Conservation (phyloP, 2,888 invertebrate genomes). For the Drosophila leonis region DNA sequence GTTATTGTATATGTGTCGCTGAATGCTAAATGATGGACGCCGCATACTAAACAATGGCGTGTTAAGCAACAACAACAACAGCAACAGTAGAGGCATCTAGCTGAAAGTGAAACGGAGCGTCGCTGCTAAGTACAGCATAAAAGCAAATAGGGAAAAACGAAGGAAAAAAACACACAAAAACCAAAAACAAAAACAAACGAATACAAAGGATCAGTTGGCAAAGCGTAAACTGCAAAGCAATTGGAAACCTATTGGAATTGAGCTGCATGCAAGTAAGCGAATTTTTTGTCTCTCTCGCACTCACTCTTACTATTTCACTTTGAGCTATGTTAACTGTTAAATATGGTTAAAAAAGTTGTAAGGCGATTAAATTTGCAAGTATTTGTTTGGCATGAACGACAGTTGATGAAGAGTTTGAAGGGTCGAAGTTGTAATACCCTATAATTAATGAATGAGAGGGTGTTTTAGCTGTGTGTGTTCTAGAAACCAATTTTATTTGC, state of each 20-base stretch:
- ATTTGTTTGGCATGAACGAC: neutral
- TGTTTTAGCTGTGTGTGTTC: neutral
- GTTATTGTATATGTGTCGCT: conserved; percentile 45
- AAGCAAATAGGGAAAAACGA: conserved; percentile 9
- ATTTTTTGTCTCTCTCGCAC: neutral
- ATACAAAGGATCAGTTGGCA: conserved; percentile 26
- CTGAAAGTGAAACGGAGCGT: conserved; percentile 29
- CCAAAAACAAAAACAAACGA: conserved; percentile 11
- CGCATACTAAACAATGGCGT: conserved; percentile 65
- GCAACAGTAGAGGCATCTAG: conserved; percentile 37
- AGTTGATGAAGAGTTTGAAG: neutral
- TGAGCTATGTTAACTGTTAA: conserved; percentile 5
- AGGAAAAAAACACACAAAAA: neutral
- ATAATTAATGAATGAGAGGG: neutral
- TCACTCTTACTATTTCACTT: neutral
- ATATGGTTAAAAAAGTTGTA: conserved; percentile 1
- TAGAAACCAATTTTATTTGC: no score
- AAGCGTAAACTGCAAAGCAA: conserved; percentile 17
- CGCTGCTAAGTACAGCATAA: conserved; percentile 33
- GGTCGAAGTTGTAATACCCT: neutral
- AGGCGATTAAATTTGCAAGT: conserved; percentile 2
- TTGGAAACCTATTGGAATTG: conserved; percentile 13
- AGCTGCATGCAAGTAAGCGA: conserved; percentile 24
- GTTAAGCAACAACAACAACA: conserved; percentile 35
- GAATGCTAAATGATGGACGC: conserved; percentile 55